Evolutionary conservation across 2,888 invertebrate species (phyloP).

Genomic region (Nomada goodeniana): DNA sequence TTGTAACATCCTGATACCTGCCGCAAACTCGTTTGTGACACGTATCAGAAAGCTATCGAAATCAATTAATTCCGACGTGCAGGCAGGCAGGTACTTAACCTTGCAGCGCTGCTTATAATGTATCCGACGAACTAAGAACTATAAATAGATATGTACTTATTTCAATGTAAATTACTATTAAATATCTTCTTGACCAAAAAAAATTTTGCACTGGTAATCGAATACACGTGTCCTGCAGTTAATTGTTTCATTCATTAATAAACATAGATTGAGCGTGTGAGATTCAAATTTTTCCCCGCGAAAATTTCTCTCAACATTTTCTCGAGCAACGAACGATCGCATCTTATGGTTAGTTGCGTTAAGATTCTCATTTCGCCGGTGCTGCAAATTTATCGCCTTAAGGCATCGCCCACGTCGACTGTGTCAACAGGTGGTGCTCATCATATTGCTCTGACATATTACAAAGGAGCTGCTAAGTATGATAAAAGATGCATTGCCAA

Average conservation of each 20-base stretch:
- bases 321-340: constrained; percentile 42
- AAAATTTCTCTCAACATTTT: constrained; percentile 21
- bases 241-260: background rate
- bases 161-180: background rate
- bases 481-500: constrained; percentile 64
- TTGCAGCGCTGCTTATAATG: constrained; percentile 2
- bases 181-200: background rate
- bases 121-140: background rate
- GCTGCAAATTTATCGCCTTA: constrained; percentile 59
- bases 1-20: constrained; percentile 20
- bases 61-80: constrained; percentile 27
- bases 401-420: constrained; percentile 51
- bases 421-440: constrained; percentile 71
- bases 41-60: constrained; percentile 22
- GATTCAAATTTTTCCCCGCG: background rate
- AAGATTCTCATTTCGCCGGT: constrained; percentile 59
- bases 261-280: no score
- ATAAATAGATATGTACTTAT: background rate
- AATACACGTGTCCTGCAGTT: no score
- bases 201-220: no score
- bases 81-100: constrained; percentile 4
- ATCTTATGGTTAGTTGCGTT: constrained; percentile 47
- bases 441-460: constrained; percentile 68
- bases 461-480: constrained; percentile 51
- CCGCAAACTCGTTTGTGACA: constrained; percentile 32